phyloP scores from a whole-genome alignment of 2,888 invertebrate genomes.

The Mycalesis mineus region DNA sequence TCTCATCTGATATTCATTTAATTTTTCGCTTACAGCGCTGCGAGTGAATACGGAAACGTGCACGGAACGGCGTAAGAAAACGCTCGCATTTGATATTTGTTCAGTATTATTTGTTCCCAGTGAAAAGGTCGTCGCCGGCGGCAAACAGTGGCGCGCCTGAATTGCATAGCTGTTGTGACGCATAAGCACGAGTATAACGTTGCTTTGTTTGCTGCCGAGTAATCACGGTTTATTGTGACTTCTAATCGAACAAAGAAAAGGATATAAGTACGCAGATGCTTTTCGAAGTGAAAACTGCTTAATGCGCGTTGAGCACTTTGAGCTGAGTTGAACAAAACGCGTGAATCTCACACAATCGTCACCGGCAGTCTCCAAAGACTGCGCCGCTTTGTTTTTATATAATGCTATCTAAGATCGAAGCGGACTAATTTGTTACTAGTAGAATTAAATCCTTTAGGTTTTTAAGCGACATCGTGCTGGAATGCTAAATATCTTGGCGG shows the following conservation, averaged over 20 bases:
- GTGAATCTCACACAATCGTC: no score
- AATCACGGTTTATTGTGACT: slow-evolving; percentile 2
- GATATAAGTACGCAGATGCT: no score
- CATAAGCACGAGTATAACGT: slow-evolving; percentile 16
- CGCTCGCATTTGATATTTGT: slow-evolving; percentile 27
- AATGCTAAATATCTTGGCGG: no score
- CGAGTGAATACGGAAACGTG: slow-evolving; percentile 6
- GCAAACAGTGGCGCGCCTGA: slow-evolving; percentile 29
- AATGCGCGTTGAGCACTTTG: no score
- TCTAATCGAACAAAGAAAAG: not conserved
- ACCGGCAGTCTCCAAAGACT: no score
- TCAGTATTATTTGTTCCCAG: slow-evolving; percentile 40
- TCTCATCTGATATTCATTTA: slow-evolving; percentile 1
- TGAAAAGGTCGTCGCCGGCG: slow-evolving; percentile 46
- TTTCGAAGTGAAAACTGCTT: no score
- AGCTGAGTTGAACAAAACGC: no score
- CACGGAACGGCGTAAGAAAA: slow-evolving; percentile 18
- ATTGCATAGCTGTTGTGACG: slow-evolving; percentile 20
- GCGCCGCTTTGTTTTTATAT: no score
- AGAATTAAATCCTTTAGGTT: no score
- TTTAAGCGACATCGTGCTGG: no score
- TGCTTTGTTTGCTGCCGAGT: slow-evolving; percentile 8
- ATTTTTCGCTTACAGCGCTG: not conserved
- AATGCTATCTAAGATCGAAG: no score
- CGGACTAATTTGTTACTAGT: no score